Evolutionary conservation across 2,888 invertebrate genomes (phyloP), one percentile per base, ranked within the genome.

Genomic region (Mamestra brassicae): DNA sequence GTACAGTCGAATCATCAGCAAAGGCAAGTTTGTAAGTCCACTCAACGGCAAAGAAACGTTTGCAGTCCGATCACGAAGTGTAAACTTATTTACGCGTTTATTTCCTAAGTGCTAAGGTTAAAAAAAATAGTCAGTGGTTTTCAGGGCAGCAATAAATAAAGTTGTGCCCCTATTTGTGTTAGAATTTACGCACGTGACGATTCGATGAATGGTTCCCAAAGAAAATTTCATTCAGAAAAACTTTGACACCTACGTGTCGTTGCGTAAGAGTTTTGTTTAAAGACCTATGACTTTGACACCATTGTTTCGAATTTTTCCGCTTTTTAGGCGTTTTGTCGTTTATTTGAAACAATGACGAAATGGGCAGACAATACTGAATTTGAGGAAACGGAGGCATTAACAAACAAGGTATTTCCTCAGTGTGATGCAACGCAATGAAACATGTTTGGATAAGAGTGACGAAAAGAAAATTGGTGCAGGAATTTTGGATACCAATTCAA

Each of bases 101-200:
- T 85, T 85, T 66, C 83, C 36, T 69, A 87, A 80, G 80, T 63
- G 66, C 66, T 82, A 83, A 80, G 72, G 63, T 55, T 42, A 66
- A 34, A 61, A 82, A 82, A 81, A 76, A 67, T 42, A 7, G 10
- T 11, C 58, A 10, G 78, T 10, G 57, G 70, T 83, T 82, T 70
- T 60, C 26, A 38, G 4, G 36, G 15, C 50, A 75, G 64, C 61
- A 78, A 80, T 69, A 78, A 75, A 58, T 52, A 38, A 70, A 68
- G n/a, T 82, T 61, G 74, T 86, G 54, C 57, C 71, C 78, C 70
- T 85, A 76, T 84, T 87, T 89, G 85, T 87, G 76, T 87, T 86
- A 87, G 80, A 87, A 88, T 88, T 91, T 88, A 90, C 90, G 91
- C 90, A 93, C 93, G 94, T 94, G 93, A 90, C 90, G 89, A 84